Evolutionary conservation across 2,797 vertebrate genomes (phyloP).

Genomic region (Philypnodon macrostomus): DNA sequence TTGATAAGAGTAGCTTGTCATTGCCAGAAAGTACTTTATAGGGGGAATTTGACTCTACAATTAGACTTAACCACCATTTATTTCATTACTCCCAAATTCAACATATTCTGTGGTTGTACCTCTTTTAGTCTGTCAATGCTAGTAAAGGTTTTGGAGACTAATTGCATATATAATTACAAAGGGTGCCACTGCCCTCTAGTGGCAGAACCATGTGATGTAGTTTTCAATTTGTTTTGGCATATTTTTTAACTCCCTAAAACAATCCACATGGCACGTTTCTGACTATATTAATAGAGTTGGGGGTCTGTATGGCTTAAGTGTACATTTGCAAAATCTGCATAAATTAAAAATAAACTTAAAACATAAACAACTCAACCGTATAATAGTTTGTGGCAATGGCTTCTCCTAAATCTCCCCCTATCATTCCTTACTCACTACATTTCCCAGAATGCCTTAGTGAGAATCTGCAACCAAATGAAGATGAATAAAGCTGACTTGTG

Average conservation of each 20-base stretch:
- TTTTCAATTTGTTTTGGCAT: background rate
- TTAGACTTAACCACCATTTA: too few species aligned
- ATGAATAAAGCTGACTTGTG: background rate
- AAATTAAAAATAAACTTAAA: background rate
- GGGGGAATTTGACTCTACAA: too few species aligned
- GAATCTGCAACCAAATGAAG: background rate
- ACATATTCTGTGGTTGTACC: too few species aligned
- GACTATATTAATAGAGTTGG: too few species aligned
- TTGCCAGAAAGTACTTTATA: too few species aligned
- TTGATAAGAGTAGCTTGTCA: too few species aligned
- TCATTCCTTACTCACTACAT: slow-evolving; percentile 8
- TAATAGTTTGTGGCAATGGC: background rate
- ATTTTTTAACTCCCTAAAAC: too few species aligned
- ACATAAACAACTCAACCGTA: too few species aligned
- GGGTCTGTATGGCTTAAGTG: too few species aligned
- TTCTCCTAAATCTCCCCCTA: background rate
- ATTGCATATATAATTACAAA: background rate
- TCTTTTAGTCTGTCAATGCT: background rate
- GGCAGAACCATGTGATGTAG: background rate
- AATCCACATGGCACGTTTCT: too few species aligned
- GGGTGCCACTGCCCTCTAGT: slow-evolving; percentile 1
- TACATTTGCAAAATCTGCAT: too few species aligned
- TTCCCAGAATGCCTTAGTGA: slow-evolving; percentile 35
- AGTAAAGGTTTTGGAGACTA: background rate
- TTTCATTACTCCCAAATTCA: too few species aligned